Evolutionary conservation across 2,797 vertebrate species (phyloP), one percentile per base, ranked within the genome.

Genomic region (Xenentodon cancila): DNA sequence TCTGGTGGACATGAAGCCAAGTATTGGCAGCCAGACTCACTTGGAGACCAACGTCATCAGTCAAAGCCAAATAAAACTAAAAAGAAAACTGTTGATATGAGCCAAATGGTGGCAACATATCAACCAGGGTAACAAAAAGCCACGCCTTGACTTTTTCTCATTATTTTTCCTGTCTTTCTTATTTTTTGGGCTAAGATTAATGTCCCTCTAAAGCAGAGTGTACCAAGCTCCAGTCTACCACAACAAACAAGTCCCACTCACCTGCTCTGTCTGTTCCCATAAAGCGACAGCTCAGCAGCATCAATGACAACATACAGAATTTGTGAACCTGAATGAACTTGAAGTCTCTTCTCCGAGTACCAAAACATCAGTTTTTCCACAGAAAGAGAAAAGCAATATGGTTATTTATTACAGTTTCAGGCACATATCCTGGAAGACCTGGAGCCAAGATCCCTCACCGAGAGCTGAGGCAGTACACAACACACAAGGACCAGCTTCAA

Each of bases 51-150:
- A 32, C 7, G 34, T 9, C 34, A 37, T 37, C 9, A 37, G 9
- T 37, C 34, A 37, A 37, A 32, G 30, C 30, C 30, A 32, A 32
- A 9, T 12, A 9, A 11, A 9, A 9, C n/a, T n/a, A 9, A 37
- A 37, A 37, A 37, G 34, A 37, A 37, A 37, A 37, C 9, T 37
- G 11, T 2, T 11, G 11, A 37, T 37, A 12, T 12, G 1, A 9
- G 34, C 11, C 9, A 32, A 9, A 12, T 37, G 11, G 11, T 3
- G 9, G 7, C 6, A 3, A 32, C 76, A 53, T 73, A 15, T 6
- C 9, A 49, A 34, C 6, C 13, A 61, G 65, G 60, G 20, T 44
- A 34, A 73, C 30, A 21, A 27, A 43, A 22, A 4, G 30, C 5
- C 22, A 2, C 30, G 30, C 9, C 53, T 75, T 53, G 34, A 37